Evolutionary conservation across 2,797 vertebrate genomes (phyloP), one percentile per base, ranked within the genome.

Genomic region (Gouania willdenowi): DNA sequence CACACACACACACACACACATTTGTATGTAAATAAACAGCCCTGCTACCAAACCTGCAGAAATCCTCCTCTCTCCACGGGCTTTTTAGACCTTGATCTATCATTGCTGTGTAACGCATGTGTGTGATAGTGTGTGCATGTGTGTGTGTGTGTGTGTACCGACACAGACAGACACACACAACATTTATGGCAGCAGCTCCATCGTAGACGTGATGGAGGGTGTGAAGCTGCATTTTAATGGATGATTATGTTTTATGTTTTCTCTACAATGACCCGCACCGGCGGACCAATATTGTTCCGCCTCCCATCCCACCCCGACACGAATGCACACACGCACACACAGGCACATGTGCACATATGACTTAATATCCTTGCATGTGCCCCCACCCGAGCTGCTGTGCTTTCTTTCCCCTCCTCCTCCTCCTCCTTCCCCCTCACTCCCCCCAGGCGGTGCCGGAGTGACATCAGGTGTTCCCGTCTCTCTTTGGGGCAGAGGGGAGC

Each of bases 141-240:
- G 35, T 46, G 48, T 27, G 29, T 21, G 22, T 60, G 41, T 57
- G 35, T 40, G 10, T 19, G 8, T 7, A 10, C 7, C 10, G 8
- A 51, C 40, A 33, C 26, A 31, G n/a, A 26, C 43, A 62, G 36
- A 41, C 17, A 37, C 56, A 41, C 11, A 37, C 29, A 34, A 17
- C 70, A 33, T 83, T 81, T 82, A 82, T 72, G 60, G 72, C 66
- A 54, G 61, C 55, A 52, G 61, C 60, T 49, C 50, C 37, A 48
- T 69, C 48, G 45, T 66, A 54, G 56, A 70, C 15, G 59, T 85
- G 78, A 84, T 85, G 69, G 77, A 80, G 73, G 57, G 57, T 84
- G 82, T 85, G 79, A 82, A 73, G 67, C 72, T 83, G 85, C 85
- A 87, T 88, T 87, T 82, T 87, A 87, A 87, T 87, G 81, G 74